Evolutionary conservation across 2,888 invertebrate species (phyloP).

Genomic region (Nipponacmea schrenckii): DNA sequence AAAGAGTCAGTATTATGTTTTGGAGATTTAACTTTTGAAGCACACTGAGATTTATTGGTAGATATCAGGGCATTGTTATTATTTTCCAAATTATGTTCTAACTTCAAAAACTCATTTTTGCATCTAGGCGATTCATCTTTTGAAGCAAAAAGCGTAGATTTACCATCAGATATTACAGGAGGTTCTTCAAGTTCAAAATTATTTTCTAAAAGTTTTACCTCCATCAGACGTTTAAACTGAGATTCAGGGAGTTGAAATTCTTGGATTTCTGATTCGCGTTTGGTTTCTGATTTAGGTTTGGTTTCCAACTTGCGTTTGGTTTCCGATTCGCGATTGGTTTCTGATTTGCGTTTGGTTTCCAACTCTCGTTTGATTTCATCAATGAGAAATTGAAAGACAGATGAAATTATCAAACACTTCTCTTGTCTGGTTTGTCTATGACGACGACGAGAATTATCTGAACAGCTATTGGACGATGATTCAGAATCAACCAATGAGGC

Average conservation of each 20-base stretch:
- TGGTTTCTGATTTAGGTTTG: too few relatives aligned
- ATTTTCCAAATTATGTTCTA: too few relatives aligned
- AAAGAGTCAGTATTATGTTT: background rate
- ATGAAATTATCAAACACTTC: conserved; percentile 41
- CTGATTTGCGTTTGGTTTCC: too few relatives aligned
- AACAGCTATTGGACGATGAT: background rate
- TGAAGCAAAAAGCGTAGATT: background rate
- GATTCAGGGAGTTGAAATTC: conserved; percentile 41
- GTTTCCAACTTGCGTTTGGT: too few relatives aligned
- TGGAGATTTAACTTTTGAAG: too few relatives aligned
- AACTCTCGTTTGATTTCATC: conserved; percentile 50
- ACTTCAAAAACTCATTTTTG: background rate
- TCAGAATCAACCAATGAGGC: conserved; percentile 4
- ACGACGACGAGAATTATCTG: background rate
- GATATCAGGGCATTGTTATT: too few relatives aligned
- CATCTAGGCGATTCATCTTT: too few relatives aligned
- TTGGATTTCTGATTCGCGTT: background rate
- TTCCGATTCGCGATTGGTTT: too few relatives aligned
- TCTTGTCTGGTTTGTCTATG: conserved; percentile 22
- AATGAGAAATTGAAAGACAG: conserved; percentile 52
- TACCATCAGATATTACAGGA: background rate
- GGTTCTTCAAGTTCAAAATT: background rate
- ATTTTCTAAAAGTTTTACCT: background rate
- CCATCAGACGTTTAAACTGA: conserved; percentile 15
- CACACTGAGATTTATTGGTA: too few relatives aligned